Base-by-base conservation (phyloP, 1,140 invertebrate genomes). In the Formica selysi region DNA sequence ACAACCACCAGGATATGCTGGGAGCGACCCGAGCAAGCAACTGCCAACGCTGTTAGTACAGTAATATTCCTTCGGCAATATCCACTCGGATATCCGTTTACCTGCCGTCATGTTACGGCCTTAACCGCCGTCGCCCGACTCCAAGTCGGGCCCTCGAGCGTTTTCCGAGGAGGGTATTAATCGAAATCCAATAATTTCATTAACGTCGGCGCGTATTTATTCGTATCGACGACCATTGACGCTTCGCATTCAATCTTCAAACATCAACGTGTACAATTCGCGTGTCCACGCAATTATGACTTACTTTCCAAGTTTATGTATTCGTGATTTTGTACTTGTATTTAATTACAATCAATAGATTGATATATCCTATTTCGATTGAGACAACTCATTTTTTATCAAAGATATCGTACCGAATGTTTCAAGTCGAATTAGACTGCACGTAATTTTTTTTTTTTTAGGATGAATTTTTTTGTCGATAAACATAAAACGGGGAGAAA, bases 101-200 rank as follows among this genome's bases (percentile, higher is more conserved):
- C 71, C 22, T 19, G 32, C 51, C 71, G 59, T 64, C 61, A 76
- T 65, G 64, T 80, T 68, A 68, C 62, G 64, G 51, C 64, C 64
- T 87, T 87, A 87, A 76, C 32, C 57, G 41, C 32, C 76, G n/a
- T 71, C 22, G 67, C 32, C 32, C 41, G 76, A 78, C 61, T 22
- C 62, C 57, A 36, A 22, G n/a, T 38, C 51, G 48, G 38, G 44
- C 64, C 83, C 36, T 7, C 70, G 22, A 48, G 83, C 59, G 48
- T 86, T 87, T 80, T 79, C 67, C 74, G 65, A 38, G 36, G 16
- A 19, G 54, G 67, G 57, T 76, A 87, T 87, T 87, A 87, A 87
- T 86, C 76, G 86, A 67, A 86, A 86, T 79, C 84, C 86, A 65
- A 86, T 87, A 87, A 87, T 74, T 85, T 71, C 48, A 48, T 76